These are phyloP conservation scores for Nephrotoma flavescens DNA, from an alignment of 2,888 invertebrate species.

Conservation along the genomic window DNA sequence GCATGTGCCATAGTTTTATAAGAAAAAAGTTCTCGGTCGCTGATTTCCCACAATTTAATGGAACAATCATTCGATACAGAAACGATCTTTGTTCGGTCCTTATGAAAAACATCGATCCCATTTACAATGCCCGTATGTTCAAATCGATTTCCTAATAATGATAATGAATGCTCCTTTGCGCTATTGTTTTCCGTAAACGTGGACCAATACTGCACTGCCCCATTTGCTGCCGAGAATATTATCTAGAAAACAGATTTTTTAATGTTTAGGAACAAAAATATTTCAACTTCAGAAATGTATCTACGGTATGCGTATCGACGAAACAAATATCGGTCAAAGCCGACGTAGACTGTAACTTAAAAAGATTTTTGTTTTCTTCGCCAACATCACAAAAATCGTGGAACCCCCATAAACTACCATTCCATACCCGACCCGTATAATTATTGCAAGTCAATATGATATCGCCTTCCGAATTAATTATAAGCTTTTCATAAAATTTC, in stretches of 20 bases:
- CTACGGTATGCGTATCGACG: constrained; percentile 21
- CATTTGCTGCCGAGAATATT: constrained; percentile 21
- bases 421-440: constrained; percentile 24
- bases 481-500: constrained; percentile 24
- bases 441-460: constrained; percentile 24
- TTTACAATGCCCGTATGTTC: constrained; percentile 24
- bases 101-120: constrained; percentile 20
- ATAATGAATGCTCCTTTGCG: constrained; percentile 21
- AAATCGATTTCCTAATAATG: constrained; percentile 21
- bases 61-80: constrained; percentile 23
- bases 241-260: constrained; percentile 14
- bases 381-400: constrained; percentile 15
- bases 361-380: constrained; percentile 17
- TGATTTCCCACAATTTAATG: constrained; percentile 28
- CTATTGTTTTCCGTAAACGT: constrained; percentile 23
- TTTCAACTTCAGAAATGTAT: constrained; percentile 7
- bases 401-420: constrained; percentile 26
- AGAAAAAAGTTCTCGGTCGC: constrained; percentile 21
- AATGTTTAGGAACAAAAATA: not conserved
- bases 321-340: constrained; percentile 24
- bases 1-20: constrained; percentile 12
- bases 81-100: constrained; percentile 18
- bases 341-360: constrained; percentile 20
- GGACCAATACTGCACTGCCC: constrained; percentile 27
- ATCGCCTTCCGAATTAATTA: constrained; percentile 18